phyloP scores from a whole-genome alignment of 2,113 vertebrate genomes.

The Notothenia rossii region DNA sequence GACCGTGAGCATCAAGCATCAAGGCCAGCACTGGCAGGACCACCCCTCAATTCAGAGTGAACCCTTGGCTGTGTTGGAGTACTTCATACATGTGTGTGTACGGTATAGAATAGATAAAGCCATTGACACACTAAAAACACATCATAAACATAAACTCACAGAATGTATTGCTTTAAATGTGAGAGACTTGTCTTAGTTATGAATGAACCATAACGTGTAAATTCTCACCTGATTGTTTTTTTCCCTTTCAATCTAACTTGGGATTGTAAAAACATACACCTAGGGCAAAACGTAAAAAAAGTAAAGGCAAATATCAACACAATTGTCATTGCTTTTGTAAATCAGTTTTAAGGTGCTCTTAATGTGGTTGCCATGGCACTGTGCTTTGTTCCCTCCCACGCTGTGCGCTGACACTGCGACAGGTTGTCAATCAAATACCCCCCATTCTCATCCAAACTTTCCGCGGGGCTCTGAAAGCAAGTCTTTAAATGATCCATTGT shows the following conservation, averaged over 20 bases:
- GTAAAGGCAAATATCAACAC: slow-evolving; percentile 55
- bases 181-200: slow-evolving; percentile 51
- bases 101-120: slow-evolving; percentile 71
- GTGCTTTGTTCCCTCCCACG: slow-evolving; percentile 75
- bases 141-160: slow-evolving; percentile 64
- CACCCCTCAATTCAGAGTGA: slow-evolving; percentile 39
- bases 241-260: slow-evolving; percentile 41
- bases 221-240: slow-evolving; percentile 68
- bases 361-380: slow-evolving; percentile 83
- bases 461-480: slow-evolving; percentile 44
- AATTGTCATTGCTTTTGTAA: slow-evolving; percentile 76
- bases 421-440: slow-evolving; percentile 65
- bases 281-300: slow-evolving; percentile 32
- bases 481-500: slow-evolving; percentile 56
- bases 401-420: slow-evolving; percentile 43
- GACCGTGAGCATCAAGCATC: slow-evolving; percentile 57
- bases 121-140: slow-evolving; percentile 66
- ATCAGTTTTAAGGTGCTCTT: slow-evolving; percentile 82
- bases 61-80: slow-evolving; percentile 57
- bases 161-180: slow-evolving; percentile 80
- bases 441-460: slow-evolving; percentile 61
- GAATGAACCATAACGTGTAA: slow-evolving; percentile 41
- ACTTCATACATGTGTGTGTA: slow-evolving; percentile 54
- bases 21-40: slow-evolving; percentile 45
- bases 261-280: slow-evolving; percentile 56